Percentiles rank a stretch among this genome's conserved stretches.
Conservation (phyloP, 2,888 invertebrate genomes). For the Lumbricus terrestris region DNA sequence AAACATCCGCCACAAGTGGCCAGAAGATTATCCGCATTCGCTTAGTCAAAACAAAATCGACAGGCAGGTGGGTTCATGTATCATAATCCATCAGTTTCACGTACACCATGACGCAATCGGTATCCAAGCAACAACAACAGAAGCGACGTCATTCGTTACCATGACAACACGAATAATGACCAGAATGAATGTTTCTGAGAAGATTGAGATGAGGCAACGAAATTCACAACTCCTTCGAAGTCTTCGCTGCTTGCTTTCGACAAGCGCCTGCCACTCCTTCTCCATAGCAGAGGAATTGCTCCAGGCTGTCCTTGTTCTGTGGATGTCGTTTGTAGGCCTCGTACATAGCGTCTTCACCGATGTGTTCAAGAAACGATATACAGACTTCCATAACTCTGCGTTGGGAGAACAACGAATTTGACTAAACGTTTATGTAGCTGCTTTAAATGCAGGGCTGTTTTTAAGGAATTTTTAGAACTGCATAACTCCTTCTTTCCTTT, state of each 20-base stretch:
- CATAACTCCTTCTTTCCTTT: too few relatives aligned
- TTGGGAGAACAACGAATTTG: not conserved
- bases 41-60: not conserved
- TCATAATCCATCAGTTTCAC: not conserved
- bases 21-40: too few relatives aligned
- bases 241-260: not conserved
- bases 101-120: not conserved
- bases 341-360: constrained; percentile 55
- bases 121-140: too few relatives aligned
- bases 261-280: constrained; percentile 30
- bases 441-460: too few relatives aligned
- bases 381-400: constrained; percentile 47
- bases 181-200: not conserved
- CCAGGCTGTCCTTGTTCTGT: constrained; percentile 36
- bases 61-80: not conserved
- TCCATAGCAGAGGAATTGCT: constrained; percentile 45
- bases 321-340: constrained; percentile 37
- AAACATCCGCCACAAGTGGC: too few relatives aligned
- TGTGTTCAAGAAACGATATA: constrained; percentile 48
- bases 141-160: too few relatives aligned
- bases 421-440: not conserved
- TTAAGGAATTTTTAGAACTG: too few relatives aligned
- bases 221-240: not conserved
- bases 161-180: not conserved
- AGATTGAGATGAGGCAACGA: not conserved